Conservation (phyloP, 1,140 invertebrate species). For the Eubasilissa regina region DNA sequence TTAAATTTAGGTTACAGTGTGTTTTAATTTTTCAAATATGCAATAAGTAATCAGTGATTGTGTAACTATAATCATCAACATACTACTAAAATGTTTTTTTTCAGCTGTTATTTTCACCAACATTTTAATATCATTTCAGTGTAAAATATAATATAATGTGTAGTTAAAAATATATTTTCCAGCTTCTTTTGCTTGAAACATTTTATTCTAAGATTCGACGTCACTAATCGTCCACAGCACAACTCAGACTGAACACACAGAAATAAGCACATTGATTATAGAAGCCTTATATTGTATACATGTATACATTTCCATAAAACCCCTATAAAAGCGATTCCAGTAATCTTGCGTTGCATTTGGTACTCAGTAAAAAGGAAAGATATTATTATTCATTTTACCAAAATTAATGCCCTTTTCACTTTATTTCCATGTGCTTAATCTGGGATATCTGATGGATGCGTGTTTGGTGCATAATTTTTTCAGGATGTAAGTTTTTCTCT, state of each 20-base stretch:
- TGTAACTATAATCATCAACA: too few species aligned
- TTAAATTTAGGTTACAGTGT: too few species aligned
- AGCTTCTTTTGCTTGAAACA: too few species aligned
- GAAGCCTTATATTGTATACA: conserved; percentile 1
- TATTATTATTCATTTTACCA: conserved; percentile 3
- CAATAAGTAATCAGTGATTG: too few species aligned
- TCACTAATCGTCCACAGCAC: conserved; percentile 9
- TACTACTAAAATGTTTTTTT: too few species aligned
- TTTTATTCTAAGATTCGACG: not conserved
- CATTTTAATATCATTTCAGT: too few species aligned
- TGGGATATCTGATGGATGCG: conserved; percentile 40
- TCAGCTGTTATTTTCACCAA: too few species aligned
- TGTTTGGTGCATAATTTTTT: conserved; percentile 37
- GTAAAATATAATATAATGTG: too few species aligned
- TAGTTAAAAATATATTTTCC: too few species aligned
- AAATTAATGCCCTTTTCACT: conserved; percentile 37
- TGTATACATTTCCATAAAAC: not conserved
- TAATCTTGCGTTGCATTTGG: conserved; percentile 13
- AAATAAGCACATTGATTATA: conserved; percentile 35
- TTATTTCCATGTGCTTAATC: conserved; percentile 47
- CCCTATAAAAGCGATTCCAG: not conserved
- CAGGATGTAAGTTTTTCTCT: conserved; percentile 43
- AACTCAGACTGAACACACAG: conserved; percentile 28
- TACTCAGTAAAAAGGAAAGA: not conserved
- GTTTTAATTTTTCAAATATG: too few species aligned